phyloP scores from a whole-genome alignment of 2,888 invertebrate species.

The Ophioninae sp. region DNA sequence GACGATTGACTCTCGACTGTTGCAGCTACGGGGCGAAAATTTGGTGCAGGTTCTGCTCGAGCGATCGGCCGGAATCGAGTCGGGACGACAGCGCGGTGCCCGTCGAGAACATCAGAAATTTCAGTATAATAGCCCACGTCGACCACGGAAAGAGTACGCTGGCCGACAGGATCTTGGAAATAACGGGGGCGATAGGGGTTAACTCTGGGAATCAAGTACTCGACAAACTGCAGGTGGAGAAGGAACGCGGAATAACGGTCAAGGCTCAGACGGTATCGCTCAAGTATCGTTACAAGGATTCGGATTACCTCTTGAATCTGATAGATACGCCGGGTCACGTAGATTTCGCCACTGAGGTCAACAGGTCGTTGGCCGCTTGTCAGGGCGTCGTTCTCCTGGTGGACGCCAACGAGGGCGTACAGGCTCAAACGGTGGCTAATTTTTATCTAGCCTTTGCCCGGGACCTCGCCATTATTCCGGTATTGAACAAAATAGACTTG shows the following conservation, averaged over 20 bases:
- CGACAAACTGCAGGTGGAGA: constrained; percentile 93
- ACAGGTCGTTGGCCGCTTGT: constrained; percentile 94
- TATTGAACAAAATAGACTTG: constrained; percentile 98
- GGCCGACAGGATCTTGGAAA: constrained; percentile 96
- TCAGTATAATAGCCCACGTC: constrained; percentile 99
- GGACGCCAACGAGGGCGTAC: constrained; percentile 97
- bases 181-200: constrained; percentile 90
- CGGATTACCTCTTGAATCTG: constrained; percentile 92
- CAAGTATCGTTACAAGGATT: constrained; percentile 86
- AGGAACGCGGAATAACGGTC: constrained; percentile 98
- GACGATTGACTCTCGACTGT: not conserved
- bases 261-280: constrained; percentile 98
- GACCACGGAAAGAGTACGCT: constrained; percentile 99
- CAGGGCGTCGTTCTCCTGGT: constrained; percentile 97
- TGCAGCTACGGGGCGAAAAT: constrained; percentile 45
- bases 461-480: constrained; percentile 93
- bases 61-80: constrained; percentile 55
- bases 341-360: constrained; percentile 98
- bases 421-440: constrained; percentile 99
- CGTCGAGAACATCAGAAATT: constrained; percentile 89
- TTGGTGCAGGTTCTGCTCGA: constrained; percentile 46
- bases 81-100: constrained; percentile 77
- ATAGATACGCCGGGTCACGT: constrained; percentile 99
- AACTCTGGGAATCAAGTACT: constrained; percentile 88
- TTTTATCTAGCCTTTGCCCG: constrained; percentile 94